Conservation (phyloP, 2,113 vertebrate species). For the Solenodon paradoxus region DNA sequence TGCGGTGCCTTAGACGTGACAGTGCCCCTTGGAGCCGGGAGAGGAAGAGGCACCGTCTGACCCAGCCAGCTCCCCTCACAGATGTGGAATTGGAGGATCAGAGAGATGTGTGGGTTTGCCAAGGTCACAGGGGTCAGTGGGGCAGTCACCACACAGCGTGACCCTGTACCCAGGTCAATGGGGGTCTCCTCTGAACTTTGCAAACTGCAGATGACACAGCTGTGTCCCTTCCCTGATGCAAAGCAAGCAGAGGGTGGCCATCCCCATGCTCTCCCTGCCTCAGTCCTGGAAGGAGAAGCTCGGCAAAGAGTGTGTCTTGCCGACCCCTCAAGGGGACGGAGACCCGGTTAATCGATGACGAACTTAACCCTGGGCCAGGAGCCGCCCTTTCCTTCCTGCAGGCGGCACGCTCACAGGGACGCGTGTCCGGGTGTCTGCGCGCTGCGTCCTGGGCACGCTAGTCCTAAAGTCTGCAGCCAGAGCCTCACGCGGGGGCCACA, state of each 20-base stretch:
- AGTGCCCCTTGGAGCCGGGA: neutral
- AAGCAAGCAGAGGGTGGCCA: too few relatives aligned
- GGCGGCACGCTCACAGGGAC: too few relatives aligned
- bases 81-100: neutral
- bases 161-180: rapidly evolving
- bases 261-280: too few relatives aligned
- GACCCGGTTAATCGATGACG: neutral
- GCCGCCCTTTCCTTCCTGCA: too few relatives aligned
- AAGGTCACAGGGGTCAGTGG: neutral
- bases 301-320: neutral
- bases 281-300: neutral
- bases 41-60: neutral
- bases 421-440: neutral
- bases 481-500: neutral
- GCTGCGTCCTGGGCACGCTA: neutral
- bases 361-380: neutral
- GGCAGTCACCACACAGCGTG: too few relatives aligned
- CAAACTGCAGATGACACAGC: neutral
- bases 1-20: too few relatives aligned
- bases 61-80: rapidly evolving
- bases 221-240: too few relatives aligned
- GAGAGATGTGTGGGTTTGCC: neutral
- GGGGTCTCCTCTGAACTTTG: neutral
- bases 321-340: rapidly evolving
- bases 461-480: neutral